A percentile compares a stretch with the other conserved stretches of the same genome.
Conservation (phyloP, 2,888 invertebrate genomes). For the Linnaemya vulpina region DNA sequence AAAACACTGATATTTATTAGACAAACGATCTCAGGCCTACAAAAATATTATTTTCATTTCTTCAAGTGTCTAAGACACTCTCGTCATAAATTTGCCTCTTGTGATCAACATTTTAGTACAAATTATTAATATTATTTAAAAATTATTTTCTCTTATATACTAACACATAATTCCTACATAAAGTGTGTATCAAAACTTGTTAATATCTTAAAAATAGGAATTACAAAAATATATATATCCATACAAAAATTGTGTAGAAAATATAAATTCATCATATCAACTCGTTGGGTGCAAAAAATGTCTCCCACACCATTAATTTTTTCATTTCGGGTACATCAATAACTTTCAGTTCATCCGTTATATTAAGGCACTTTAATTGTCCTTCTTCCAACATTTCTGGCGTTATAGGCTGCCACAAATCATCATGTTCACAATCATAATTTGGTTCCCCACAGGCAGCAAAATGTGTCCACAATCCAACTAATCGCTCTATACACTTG, state of each 20-base stretch:
- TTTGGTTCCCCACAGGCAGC: slow-evolving; percentile 81
- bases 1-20: too few relatives aligned
- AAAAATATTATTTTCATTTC: too few relatives aligned
- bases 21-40: too few relatives aligned
- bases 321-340: slow-evolving; percentile 81
- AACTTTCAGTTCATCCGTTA: slow-evolving; percentile 80
- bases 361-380: slow-evolving; percentile 82
- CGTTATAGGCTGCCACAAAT: slow-evolving; percentile 78
- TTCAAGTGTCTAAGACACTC: too few relatives aligned
- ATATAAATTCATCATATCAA: slow-evolving; percentile 74
- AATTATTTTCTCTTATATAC: neutral
- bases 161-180: neutral
- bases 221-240: slow-evolving; percentile 12
- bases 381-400: slow-evolving; percentile 75
- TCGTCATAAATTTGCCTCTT: neutral
- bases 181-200: slow-evolving; percentile 23
- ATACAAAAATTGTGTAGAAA: neutral
- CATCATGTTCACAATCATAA: slow-evolving; percentile 77
- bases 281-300: slow-evolving; percentile 79
- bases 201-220: slow-evolving; percentile 22
- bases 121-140: neutral
- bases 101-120: neutral
- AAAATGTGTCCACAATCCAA: slow-evolving; percentile 82
- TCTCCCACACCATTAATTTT: slow-evolving; percentile 81
- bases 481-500: slow-evolving; percentile 81